Conservation (phyloP, 1,140 invertebrate species). For the Hermetia illucens region DNA sequence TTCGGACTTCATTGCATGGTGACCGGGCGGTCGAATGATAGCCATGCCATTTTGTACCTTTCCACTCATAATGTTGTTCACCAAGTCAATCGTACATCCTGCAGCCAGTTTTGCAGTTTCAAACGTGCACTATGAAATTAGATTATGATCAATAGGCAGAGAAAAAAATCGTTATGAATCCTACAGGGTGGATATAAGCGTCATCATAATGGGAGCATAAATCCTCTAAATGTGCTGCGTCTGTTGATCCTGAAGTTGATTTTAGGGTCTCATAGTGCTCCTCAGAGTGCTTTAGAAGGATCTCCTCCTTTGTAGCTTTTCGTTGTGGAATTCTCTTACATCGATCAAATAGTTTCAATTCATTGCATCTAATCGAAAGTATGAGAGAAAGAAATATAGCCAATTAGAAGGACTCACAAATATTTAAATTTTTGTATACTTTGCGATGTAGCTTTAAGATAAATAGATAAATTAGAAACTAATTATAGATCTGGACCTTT, state of each 20-base stretch:
- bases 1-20: slow-evolving; percentile 86
- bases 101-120: slow-evolving; percentile 57
- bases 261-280: slow-evolving; percentile 48
- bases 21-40: slow-evolving; percentile 77
- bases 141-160: slow-evolving; percentile 1
- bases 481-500: no score
- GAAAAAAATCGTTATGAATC: slow-evolving; percentile 11
- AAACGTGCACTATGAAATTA: slow-evolving; percentile 49
- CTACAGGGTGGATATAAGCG: slow-evolving; percentile 74
- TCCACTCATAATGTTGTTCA: slow-evolving; percentile 52
- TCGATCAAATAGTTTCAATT: slow-evolving; percentile 54
- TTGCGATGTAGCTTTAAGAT: no score
- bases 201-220: slow-evolving; percentile 69
- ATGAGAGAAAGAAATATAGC: no score
- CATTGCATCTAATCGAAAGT: slow-evolving; percentile 57
- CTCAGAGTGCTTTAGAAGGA: slow-evolving; percentile 48
- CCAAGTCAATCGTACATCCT: slow-evolving; percentile 67
- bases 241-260: slow-evolving; percentile 39
- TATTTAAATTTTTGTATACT: no score
- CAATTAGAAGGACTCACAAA: no score
- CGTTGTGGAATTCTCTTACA: slow-evolving; percentile 45
- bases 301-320: slow-evolving; percentile 53
- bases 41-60: slow-evolving; percentile 77
- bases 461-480: no score
- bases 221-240: slow-evolving; percentile 48